Base-by-base conservation (phyloP, 1,140 invertebrate species). In the Ectropis grisescens region DNA sequence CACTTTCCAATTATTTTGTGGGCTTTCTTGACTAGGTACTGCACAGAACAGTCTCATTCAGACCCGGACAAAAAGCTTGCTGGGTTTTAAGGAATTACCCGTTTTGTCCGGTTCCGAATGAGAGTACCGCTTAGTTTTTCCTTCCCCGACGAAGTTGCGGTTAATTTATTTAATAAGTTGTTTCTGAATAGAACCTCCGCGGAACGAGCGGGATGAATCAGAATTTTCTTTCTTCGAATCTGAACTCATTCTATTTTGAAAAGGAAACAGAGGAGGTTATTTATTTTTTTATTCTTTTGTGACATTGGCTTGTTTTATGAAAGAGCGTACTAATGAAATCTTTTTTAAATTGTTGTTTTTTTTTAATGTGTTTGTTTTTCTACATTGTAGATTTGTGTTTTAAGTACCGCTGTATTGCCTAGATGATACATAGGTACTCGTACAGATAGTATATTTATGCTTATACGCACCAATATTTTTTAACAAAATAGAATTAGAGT, bases 1-100 rank as follows among this genome's bases (percentile, higher is more conserved):
- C 66, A 69, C 64, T 79, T 79, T 74, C 59, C 61, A 76, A 80
- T 80, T 80, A 80, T 80, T 75, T 76, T 80, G 76, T 76, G 72
- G 16, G 74, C 58, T 71, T 71, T 71, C 71, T 75, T 70, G 16
- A 19, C 16, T 19, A 19, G 16, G 16, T 19, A 19, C 16, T 19
- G 16, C 62, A 53, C 53, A 64, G 51, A 55, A 71, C 59, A 65
- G 52, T 60, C 55, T 51, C 52, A 52, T 38, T 67, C 56, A 70
- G 65, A 59, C 44, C 50, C 33, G 33, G 58, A 71, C 52, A 72
- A 50, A 72, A 78, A 68, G 50, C 10, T 51, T 50, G 58, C 47
- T 50, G 41, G 57, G 64, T 60, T 80, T 80, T 74, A 74, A 76
- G 69, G 61, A 75, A 80, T 71, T 67, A 67, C 58, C 55, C 38